phyloP scores from a whole-genome alignment of 2,888 invertebrate species.

The Bombyx huttoni region DNA sequence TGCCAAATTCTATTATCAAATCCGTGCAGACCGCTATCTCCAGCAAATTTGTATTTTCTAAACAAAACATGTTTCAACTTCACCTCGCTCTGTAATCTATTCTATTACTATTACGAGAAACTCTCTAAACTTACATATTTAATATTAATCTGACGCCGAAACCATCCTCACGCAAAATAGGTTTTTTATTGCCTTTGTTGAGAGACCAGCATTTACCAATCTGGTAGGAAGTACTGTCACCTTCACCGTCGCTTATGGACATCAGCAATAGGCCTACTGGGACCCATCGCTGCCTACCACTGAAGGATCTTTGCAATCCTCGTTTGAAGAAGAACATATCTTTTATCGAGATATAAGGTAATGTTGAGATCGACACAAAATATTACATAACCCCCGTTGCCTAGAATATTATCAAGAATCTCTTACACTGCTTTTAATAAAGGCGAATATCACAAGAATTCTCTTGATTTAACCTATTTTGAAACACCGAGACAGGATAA shows the following conservation, averaged over 20 bases:
- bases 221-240: no score
- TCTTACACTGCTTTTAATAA: slow-evolving; percentile 8
- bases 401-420: slow-evolving; percentile 8
- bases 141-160: neutral
- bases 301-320: no score
- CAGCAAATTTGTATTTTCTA: neutral
- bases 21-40: neutral
- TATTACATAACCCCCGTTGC: slow-evolving; percentile 7
- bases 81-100: neutral
- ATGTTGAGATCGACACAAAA: slow-evolving; percentile 9
- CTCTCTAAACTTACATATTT: slow-evolving; percentile 12
- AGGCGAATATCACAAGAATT: slow-evolving; percentile 8
- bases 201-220: no score
- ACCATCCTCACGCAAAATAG: neutral
- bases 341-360: neutral
- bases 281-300: no score
- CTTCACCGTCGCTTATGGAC: no score
- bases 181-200: neutral
- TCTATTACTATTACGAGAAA: slow-evolving; percentile 1
- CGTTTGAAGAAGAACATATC: no score
- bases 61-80: neutral
- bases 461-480: slow-evolving; percentile 8
- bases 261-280: no score
- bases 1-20: neutral
- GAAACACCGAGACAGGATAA: slow-evolving; percentile 7